phyloP scores from a whole-genome alignment of 2,797 vertebrate species.

The Poecile montanus region DNA sequence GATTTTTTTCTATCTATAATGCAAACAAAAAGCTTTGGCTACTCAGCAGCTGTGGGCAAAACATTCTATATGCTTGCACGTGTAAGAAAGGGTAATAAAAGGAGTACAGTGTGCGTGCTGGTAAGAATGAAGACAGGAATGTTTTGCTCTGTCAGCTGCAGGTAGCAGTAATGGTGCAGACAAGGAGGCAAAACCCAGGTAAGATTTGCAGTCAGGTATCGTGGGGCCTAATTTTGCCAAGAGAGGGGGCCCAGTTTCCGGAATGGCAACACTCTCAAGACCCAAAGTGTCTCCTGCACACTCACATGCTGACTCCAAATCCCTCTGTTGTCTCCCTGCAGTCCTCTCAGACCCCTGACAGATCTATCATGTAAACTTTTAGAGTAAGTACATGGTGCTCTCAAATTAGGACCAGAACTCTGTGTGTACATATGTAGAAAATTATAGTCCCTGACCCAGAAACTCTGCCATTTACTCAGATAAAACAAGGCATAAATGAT shows the following conservation, averaged over 20 bases:
- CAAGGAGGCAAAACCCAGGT: background rate
- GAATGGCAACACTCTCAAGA: background rate
- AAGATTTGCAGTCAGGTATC: background rate
- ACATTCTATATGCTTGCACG: rapidly evolving
- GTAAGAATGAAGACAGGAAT: background rate
- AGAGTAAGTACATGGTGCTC: background rate
- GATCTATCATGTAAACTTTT: background rate
- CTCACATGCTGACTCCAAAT: background rate
- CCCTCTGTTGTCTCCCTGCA: background rate
- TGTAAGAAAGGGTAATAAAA: background rate
- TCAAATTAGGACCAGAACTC: background rate
- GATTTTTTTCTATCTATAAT: background rate
- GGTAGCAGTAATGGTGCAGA: background rate
- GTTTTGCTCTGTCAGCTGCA: background rate
- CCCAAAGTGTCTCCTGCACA: background rate
- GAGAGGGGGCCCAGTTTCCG: background rate
- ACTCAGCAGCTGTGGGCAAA: background rate
- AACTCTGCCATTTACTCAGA: background rate
- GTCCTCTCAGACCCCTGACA: background rate
- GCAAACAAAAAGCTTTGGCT: background rate
- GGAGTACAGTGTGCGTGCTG: background rate
- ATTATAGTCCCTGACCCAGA: background rate
- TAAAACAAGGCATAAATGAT: background rate
- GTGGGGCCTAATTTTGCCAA: background rate
- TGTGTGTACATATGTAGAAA: background rate